A percentile compares a stretch with the other conserved stretches of the same genome.
phyloP scores from a whole-genome alignment of 1,140 invertebrate genomes.

The Drosophila melanica region DNA sequence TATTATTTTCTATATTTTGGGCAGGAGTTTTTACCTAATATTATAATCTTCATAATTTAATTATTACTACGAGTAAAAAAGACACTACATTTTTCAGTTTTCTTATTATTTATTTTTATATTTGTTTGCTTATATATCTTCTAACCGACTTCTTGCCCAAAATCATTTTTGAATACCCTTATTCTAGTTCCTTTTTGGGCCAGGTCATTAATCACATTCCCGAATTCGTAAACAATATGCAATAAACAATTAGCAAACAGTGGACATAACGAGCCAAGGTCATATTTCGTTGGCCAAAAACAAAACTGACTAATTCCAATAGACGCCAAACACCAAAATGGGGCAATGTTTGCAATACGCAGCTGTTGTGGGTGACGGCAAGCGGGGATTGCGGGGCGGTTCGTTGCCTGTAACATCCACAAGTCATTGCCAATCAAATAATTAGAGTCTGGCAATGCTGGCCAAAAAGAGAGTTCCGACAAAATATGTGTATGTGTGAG shows the following conservation, averaged over 20 bases:
- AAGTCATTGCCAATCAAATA: constrained; percentile 68
- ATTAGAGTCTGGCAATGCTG: constrained; percentile 62
- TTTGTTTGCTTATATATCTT: no score
- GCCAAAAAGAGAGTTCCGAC: constrained; percentile 31
- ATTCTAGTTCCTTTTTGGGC: constrained; percentile 3
- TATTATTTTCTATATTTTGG: no score
- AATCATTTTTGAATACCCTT: constrained; percentile 18
- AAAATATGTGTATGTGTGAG: constrained; percentile 16
- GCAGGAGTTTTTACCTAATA: no score
- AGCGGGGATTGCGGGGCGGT: not conserved
- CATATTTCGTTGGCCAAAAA: constrained; percentile 22
- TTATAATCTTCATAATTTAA: no score
- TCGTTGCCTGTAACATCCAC: constrained; percentile 24
- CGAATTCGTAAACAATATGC: constrained; percentile 21
- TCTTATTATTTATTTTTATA: no score
- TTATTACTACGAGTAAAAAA: no score
- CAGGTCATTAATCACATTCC: constrained; percentile 21
- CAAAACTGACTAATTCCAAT: constrained; percentile 47
- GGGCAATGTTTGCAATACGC: constrained; percentile 24
- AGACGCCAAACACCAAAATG: constrained; percentile 22
- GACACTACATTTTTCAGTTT: no score
- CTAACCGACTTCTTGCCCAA: not conserved
- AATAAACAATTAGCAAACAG: constrained; percentile 36
- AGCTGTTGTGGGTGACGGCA: constrained; percentile 12
- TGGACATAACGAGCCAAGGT: constrained; percentile 38